Evolutionary conservation across 2,113 vertebrate genomes (phyloP).

Genomic region (Ibidorhyncha struthersii): DNA sequence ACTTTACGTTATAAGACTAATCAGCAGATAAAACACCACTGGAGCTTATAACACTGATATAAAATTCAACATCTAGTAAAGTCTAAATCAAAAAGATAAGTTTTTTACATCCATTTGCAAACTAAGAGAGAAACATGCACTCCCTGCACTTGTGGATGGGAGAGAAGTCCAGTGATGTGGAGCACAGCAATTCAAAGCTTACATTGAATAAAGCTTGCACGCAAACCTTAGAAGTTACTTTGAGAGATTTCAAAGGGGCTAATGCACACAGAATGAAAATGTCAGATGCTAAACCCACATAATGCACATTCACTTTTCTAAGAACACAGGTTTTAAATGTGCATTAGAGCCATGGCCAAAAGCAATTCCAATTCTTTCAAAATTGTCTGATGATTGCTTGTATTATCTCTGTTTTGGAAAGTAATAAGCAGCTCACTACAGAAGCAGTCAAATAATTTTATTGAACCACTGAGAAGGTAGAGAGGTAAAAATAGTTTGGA

Average conservation of each 20-base stretch:
- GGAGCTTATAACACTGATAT: not conserved
- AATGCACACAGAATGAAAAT: not conserved
- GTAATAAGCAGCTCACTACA: not conserved
- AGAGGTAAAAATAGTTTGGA: not conserved
- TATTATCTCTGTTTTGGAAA: not conserved
- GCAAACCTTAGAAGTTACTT: not conserved
- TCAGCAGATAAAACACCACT: slow-evolving; percentile 51
- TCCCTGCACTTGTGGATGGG: not conserved
- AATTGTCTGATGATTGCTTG: not conserved
- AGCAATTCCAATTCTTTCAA: not conserved
- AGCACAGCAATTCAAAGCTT: not conserved
- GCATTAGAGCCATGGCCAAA: not conserved
- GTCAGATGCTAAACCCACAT: not conserved
- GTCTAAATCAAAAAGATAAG: slow-evolving; percentile 18
- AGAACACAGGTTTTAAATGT: not conserved
- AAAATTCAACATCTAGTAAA: slow-evolving; percentile 22
- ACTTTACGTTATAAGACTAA: slow-evolving; percentile 56
- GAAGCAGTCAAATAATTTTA: not conserved
- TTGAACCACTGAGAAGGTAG: not conserved
- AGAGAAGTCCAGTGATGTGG: not conserved
- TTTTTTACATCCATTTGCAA: not conserved
- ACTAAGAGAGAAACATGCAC: not conserved
- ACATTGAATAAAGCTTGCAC: not conserved
- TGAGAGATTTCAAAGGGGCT: not conserved
- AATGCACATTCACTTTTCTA: not conserved